Base-by-base conservation (phyloP, 1,140 invertebrate genomes). In the Dendrolimus punctatus region DNA sequence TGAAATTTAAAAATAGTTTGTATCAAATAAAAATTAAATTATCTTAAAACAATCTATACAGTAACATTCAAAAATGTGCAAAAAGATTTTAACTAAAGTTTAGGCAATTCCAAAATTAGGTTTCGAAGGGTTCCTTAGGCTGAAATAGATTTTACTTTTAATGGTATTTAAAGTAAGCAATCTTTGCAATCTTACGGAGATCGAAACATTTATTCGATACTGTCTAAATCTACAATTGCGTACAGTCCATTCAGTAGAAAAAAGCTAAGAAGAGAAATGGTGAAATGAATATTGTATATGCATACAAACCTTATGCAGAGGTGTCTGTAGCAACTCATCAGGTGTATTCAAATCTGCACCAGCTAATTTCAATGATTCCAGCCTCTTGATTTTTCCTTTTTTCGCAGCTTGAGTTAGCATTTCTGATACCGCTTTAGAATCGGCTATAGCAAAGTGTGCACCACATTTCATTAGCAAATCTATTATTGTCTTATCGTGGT, bases 381-480 rank as follows among this genome's bases (percentile, higher is more conserved):
- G 49, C 41, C 70, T 73, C 23, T 49, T 52, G 0, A 76, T 46
- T 0, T 62, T 46, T 0, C 77, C 76, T 6, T 57, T 71, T 10
- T 71, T 64, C 2, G 77, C 69, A 0, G 80, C 75, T 4, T 73
- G 9, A 0, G 65, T 75, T 9, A 82, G 50, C 49, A 82, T 60
- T 40, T 80, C 79, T 0, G 59, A 51, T 4, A 78, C 48, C 0
- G 68, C 52, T 38, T 73, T 73, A 2, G 45, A 49, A 43, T 81
- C 78, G 0, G 66, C 59, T 7, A 10, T 61, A 0, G 71, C 51
- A 0, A 85, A 58, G 49, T 80, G 76, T 5, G 78, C 82, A 0
- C 82, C 82, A 44, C 82, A 85, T 60, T 79, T 73, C 9, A 75
- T 54, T 0, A 85, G 68, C 8, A 82, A 47, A 2, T 65, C 54